A percentile compares a stretch with the other conserved stretches of the same genome.
These are phyloP conservation scores for Sphaeridia pumilis DNA, from an alignment of 2,888 invertebrate genomes.

Conservation along the genomic window DNA sequence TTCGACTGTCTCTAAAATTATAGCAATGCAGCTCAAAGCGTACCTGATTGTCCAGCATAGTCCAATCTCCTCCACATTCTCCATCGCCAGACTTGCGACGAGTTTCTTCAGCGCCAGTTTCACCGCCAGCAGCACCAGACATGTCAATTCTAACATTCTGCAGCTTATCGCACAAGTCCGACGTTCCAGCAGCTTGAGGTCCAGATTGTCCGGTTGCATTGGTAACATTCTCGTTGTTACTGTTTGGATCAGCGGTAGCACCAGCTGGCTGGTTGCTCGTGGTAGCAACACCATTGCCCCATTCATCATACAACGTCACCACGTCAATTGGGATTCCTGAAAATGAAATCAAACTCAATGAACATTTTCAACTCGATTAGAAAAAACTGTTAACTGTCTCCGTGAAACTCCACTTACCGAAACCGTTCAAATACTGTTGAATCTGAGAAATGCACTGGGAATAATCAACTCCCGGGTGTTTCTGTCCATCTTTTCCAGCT, in stretches of 20 bases:
- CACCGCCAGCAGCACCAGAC: not conserved
- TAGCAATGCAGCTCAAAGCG: too few relatives aligned
- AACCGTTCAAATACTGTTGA: constrained; percentile 32
- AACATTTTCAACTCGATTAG: not conserved
- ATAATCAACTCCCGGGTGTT: constrained; percentile 20
- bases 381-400: not conserved
- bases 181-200: not conserved
- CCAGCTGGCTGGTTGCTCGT: constrained; percentile 1
- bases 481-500: not conserved
- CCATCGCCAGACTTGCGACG: too few relatives aligned
- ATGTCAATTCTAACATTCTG: constrained; percentile 11
- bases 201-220: not conserved
- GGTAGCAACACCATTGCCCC: constrained; percentile 22
- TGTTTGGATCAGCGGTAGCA: not conserved
- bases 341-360: not conserved
- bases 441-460: constrained; percentile 28
- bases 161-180: constrained; percentile 8
- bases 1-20: too few relatives aligned
- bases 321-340: constrained; percentile 35
- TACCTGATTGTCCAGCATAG: too few relatives aligned
- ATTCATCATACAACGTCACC: constrained; percentile 31
- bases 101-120: not conserved
- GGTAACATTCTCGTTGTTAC: not conserved
- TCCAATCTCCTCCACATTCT: too few relatives aligned
- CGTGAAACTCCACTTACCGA: constrained; percentile 20